phyloP scores from a whole-genome alignment of 92 coral and sea anemone species.

The Porites lobata region DNA sequence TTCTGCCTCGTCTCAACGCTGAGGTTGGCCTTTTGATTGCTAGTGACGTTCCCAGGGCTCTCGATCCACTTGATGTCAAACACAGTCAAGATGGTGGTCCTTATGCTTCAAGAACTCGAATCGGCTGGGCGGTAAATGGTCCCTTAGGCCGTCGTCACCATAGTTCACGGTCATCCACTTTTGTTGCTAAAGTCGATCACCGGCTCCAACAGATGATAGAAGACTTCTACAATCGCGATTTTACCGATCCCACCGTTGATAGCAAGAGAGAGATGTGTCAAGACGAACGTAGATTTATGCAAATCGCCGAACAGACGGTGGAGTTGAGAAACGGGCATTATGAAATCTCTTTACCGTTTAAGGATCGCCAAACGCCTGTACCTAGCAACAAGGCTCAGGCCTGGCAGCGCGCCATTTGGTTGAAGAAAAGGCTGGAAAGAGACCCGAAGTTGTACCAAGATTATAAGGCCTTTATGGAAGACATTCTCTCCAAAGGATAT shows the following conservation, averaged over 20 bases:
- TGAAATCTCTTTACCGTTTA: too few species aligned
- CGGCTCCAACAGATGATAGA: conserved; percentile 49
- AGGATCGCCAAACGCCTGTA: too few species aligned
- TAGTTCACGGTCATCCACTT: conserved; percentile 21
- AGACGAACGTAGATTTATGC: too few species aligned
- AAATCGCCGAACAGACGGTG: too few species aligned
- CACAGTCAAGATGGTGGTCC: conserved; percentile 62
- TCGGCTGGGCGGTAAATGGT: conserved; percentile 67
- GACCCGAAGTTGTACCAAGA: too few species aligned
- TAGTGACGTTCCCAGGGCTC: conserved; percentile 53
- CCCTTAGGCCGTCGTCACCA: conserved; percentile 35
- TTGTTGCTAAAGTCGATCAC: conserved; percentile 46
- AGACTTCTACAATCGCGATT: conserved; percentile 50
- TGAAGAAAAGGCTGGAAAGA: too few species aligned
- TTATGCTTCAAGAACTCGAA: conserved; percentile 41
- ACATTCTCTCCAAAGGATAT: neutral
- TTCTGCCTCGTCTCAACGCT: conserved; percentile 36
- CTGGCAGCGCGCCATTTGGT: too few species aligned
- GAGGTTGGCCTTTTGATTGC: conserved; percentile 60
- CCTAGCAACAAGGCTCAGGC: too few species aligned
- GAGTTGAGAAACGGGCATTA: too few species aligned
- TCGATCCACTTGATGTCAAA: conserved; percentile 56
- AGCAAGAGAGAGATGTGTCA: conserved; percentile 15
- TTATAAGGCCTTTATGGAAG: too few species aligned
- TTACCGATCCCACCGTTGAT: conserved; percentile 48